Evolutionary conservation across 2,888 invertebrate genomes (phyloP), one percentile per base, ranked within the genome.

Genomic region (Melinaea menophilus): DNA sequence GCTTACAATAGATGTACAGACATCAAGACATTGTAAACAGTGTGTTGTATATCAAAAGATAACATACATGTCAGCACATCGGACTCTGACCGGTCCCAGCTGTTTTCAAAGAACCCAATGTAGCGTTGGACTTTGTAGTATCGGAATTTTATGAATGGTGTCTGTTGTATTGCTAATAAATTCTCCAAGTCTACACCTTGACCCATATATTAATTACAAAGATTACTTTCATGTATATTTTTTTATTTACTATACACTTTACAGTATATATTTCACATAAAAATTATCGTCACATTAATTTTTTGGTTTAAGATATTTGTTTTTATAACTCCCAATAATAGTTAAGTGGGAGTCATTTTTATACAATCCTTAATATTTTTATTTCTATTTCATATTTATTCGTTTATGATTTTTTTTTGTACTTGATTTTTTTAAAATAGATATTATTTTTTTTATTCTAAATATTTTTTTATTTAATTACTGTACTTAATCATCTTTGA

Each of bases 61-160:
- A 31, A 51, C n/a, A 51, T 5, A 31, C 11, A 9, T n/a, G 48
- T 31, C 51, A 51, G 51, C 51, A 31, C 31, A 51, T 41, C 41
- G 41, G 41, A 9, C 41, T 9, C 51, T 51, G 51, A 51, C 51
- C 31, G 51, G n/a, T 3, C 51, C 51, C 51, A 51, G 51, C 51
- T 51, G 51, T 51, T 51, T 51, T 51, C 51, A 51, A 51, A 51
- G 51, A 51, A 51, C 31, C n/a, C 51, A 51, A 51, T 51, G 51
- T 51, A 51, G 51, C 51, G 31, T 51, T 31, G 51, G 22, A 51
- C 51, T 51, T 51, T 51, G 51, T 7, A 51, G 51, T 51, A 51
- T 51, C 51, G 31, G 51, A 31, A 51, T 41, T 41, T 7, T 41
- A 51, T 51, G 51, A 51, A 51, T 51, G 31, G 9, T 3, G 51